Evolutionary conservation across 2,797 vertebrate genomes (phyloP).

Genomic region (Xiphophorus birchmanni): DNA sequence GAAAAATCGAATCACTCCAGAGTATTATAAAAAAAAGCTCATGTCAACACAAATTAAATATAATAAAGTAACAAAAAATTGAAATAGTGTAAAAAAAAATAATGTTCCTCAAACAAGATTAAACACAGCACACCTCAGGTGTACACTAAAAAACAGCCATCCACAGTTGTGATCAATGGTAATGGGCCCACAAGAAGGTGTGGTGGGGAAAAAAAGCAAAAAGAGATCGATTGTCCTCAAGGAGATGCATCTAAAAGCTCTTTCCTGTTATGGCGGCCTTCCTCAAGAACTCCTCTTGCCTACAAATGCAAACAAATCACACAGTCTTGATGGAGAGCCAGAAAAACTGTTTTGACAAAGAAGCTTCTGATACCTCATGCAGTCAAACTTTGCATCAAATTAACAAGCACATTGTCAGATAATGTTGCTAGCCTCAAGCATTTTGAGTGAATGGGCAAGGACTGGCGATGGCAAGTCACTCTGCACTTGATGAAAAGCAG

Average conservation of each 20-base stretch:
- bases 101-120: slow-evolving; percentile 30
- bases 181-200: slow-evolving; percentile 56
- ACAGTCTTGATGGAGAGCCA: slow-evolving; percentile 30
- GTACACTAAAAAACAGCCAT: slow-evolving; percentile 20
- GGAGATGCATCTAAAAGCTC: slow-evolving; percentile 65
- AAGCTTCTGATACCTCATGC: slow-evolving; percentile 58
- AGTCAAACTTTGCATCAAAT: slow-evolving; percentile 62
- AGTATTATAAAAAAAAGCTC: slow-evolving; percentile 11
- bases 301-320: slow-evolving; percentile 64
- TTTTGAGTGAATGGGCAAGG: slow-evolving; percentile 36
- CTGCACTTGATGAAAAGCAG: slow-evolving; percentile 14
- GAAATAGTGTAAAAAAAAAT: slow-evolving; percentile 8
- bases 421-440: slow-evolving; percentile 43
- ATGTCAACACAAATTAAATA: slow-evolving; percentile 4
- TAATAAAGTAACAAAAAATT: slow-evolving; percentile 14
- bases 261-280: slow-evolving; percentile 64
- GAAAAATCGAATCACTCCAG: not conserved
- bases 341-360: slow-evolving; percentile 47
- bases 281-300: slow-evolving; percentile 55
- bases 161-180: slow-evolving; percentile 53
- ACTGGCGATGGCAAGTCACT: slow-evolving; percentile 16
- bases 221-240: slow-evolving; percentile 67
- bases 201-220: slow-evolving; percentile 37
- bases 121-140: slow-evolving; percentile 9
- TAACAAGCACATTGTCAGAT: slow-evolving; percentile 60